These are phyloP conservation scores for Polylopha cassiicola DNA, from an alignment of 2,888 invertebrate genomes.

Conservation along the genomic window DNA sequence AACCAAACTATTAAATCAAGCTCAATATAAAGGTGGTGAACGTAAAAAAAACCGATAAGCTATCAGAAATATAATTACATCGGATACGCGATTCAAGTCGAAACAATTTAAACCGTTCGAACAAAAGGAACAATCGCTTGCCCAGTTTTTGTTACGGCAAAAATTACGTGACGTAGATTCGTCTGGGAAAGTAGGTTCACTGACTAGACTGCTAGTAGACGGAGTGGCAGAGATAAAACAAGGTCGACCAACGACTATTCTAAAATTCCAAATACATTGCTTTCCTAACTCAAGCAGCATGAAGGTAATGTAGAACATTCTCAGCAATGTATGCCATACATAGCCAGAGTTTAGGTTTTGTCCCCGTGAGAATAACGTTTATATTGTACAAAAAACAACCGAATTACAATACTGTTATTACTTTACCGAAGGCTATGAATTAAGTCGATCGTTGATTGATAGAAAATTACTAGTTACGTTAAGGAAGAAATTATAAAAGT, in stretches of 20 bases:
- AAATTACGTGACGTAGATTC: conserved; percentile 51
- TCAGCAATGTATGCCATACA: neutral
- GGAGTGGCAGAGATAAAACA: conserved; percentile 24
- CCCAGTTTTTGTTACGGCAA: conserved; percentile 57
- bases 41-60: too few species aligned
- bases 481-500: conserved; percentile 1
- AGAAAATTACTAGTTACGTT: conserved; percentile 9
- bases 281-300: conserved; percentile 3
- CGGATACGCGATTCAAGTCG: too few species aligned
- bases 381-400: conserved; percentile 16
- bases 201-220: conserved; percentile 69
- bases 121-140: conserved; percentile 51
- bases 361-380: neutral
- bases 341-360: neutral
- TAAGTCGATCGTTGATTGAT: conserved; percentile 17
- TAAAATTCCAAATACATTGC: conserved; percentile 29
- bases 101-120: conserved; percentile 35
- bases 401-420: conserved; percentile 22
- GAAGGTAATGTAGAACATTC: neutral
- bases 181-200: conserved; percentile 62
- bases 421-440: conserved; percentile 19
- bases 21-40: too few species aligned
- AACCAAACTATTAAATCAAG: too few species aligned
- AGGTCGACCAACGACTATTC: conserved; percentile 19
- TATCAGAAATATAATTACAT: too few species aligned